Evolutionary conservation across 2,888 invertebrate species (phyloP), one percentile per base, ranked within the genome.

Genomic region (Copidosoma aretas): DNA sequence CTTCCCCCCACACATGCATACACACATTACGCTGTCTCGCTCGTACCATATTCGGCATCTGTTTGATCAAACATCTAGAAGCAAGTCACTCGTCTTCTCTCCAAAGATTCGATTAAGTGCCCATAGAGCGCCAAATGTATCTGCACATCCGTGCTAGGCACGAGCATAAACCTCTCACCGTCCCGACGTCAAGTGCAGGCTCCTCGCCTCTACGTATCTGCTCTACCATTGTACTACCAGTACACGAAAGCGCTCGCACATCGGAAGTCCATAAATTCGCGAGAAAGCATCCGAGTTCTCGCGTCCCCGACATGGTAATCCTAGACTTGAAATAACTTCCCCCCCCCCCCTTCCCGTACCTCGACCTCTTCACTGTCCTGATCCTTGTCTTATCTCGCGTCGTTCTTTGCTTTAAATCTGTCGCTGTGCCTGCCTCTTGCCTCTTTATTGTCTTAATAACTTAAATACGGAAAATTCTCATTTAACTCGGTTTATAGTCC

Each of bases 231-330:
- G 12, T 17, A 46, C 17, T 17, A 14, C 43, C 43, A 12, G 15
- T 46, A 46, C 17, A 46, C 43, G 3, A 14, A 15, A 14, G 43
- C 21, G 46, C 58, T 32, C 57, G 46, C 51, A 52, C 59, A 69
- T 67, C 57, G 69, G 64, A 63, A 60, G 60, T 69, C 67, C 52
- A 69, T 69, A 63, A 64, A 71, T 62, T 51, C 52, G 49, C 24
- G 21, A 56, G 65, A 60, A 66, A 66, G 49, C 60, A 54, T 60
- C 15, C 65, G 54, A 49, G 22, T 17, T 46, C 17, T 41, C n/a
- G 39, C 32, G 32, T 39, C n/a, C 54, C 49, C 43, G 60, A 54
- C 65, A 46, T 39, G 46, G 39, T 32, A 56, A 60, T 66, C 54
- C 60, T 54, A 21, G 15, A 32, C 32, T 49, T 39, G 22, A 32